A percentile compares a stretch with the other conserved stretches of the same genome.
Evolutionary conservation across 2,113 vertebrate genomes (phyloP).

Genomic region (Pimephales promelas): DNA sequence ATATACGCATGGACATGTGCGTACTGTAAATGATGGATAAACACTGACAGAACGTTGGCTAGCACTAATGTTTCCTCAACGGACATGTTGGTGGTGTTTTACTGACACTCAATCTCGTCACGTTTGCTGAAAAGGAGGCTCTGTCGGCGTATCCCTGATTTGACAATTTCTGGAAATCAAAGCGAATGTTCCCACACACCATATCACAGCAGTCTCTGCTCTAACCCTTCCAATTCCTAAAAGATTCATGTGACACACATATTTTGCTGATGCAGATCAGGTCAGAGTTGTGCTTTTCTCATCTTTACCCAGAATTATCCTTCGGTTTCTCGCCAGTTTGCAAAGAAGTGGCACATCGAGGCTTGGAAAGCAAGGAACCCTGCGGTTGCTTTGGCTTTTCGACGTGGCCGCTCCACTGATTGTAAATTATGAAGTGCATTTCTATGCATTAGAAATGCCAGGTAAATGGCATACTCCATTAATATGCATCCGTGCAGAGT

Average conservation of each 20-base stretch:
- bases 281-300: constrained; percentile 35
- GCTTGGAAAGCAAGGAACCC: neutral
- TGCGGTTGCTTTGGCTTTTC: constrained; percentile 14
- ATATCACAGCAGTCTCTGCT: constrained; percentile 18
- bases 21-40: constrained; percentile 8
- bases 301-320: constrained; percentile 43
- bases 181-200: neutral
- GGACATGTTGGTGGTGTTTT: neutral
- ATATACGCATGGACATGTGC: neutral
- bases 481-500: constrained; percentile 43
- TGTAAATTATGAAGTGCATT: constrained; percentile 43
- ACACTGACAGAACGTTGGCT: constrained; percentile 43
- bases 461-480: constrained; percentile 41
- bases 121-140: constrained; percentile 2
- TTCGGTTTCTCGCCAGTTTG: constrained; percentile 40
- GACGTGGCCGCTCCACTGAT: neutral
- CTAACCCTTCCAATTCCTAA: constrained; percentile 10
- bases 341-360: constrained; percentile 13
- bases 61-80: constrained; percentile 10
- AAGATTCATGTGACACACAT: constrained; percentile 39
- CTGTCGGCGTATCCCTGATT: constrained; percentile 32
- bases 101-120: neutral
- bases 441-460: constrained; percentile 47
- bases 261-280: constrained; percentile 37
- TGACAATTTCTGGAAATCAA: constrained; percentile 33